Base-by-base conservation (phyloP, 1,140 invertebrate genomes). In the Brachionus koreanus region DNA sequence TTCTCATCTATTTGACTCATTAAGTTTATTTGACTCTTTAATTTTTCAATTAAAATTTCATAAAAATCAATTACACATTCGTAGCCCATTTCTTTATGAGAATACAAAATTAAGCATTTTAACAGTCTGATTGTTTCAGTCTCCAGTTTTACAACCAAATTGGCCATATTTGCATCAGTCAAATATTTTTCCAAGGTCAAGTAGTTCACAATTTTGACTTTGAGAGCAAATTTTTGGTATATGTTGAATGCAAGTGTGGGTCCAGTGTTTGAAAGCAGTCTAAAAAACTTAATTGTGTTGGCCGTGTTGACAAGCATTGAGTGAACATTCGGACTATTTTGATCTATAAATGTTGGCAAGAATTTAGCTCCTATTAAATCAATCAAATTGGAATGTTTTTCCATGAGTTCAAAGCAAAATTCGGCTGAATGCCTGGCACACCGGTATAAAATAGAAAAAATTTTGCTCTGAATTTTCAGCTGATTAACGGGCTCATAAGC, bases 381-480 rank as follows among this genome's bases (percentile, higher is more conserved):
- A 7, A 57, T 3, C 10, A 79, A 65, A n/a, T 33, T 19, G 4
- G 76, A 79, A 33, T 79, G 29, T 49, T 65, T 61, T 39, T 61
- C 61, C 9, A 61, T 13, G 12, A 79, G 19, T 42, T 79, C 76
- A 23, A 33, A 65, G 29, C 49, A 39, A 19, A 79, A 23, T 39
- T 79, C 76, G 19, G 76, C 29, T 12, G 76, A 79, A 42, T 79
- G 76, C 25, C 76, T 79, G 5, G 57, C 12, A 65, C 76, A 79
- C 7, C 76, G 76, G 33, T 61, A 79, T 9, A 79, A 37, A 37
- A 79, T 79, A 10, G 35, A 42, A 42, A 79, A 79, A 29, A 79
- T 79, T 33, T 39, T 79, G 6, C 6, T 12, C 16, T 37, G 29
- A 79, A 79, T 35, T 65, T 61, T 57, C 13, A 42, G 6, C 35